Evolutionary conservation across 2,113 vertebrate genomes (phyloP).

Genomic region (Sapayoa aenigma): DNA sequence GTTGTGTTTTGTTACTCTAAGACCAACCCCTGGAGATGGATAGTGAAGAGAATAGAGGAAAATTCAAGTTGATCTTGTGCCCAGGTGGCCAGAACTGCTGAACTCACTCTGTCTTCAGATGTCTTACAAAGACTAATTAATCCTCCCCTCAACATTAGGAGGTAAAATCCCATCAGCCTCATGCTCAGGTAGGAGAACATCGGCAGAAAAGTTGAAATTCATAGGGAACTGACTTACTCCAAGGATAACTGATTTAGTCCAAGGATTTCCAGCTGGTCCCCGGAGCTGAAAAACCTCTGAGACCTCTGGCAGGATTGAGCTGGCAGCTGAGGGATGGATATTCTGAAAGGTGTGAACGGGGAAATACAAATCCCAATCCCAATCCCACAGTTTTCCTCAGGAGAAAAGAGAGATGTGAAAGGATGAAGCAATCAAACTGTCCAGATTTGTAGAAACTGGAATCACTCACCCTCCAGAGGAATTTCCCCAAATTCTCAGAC

Average conservation of each 20-base stretch:
- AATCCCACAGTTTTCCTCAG: background rate
- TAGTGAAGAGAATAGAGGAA: background rate
- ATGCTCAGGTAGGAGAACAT: background rate
- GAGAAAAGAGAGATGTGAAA: background rate
- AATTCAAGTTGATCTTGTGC: background rate
- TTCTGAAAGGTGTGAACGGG: background rate
- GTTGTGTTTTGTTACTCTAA: background rate
- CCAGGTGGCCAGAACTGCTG: background rate
- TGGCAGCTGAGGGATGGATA: background rate
- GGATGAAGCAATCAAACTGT: background rate
- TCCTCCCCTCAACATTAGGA: background rate
- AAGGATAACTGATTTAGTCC: background rate
- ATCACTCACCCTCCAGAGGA: background rate
- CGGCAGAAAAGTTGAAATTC: background rate
- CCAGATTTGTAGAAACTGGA: background rate
- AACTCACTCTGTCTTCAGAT: background rate
- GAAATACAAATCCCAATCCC: no score
- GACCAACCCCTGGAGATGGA: background rate
- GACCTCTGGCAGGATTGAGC: background rate
- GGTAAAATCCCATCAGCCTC: background rate
- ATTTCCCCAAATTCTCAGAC: background rate
- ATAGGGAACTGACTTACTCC: background rate
- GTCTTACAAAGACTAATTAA: background rate
- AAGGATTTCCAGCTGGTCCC: background rate
- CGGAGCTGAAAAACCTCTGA: background rate